A percentile compares a stretch with the other conserved stretches of the same genome.
Evolutionary conservation across 1,140 invertebrate species (phyloP).

Genomic region (Saxidomus purpurata): DNA sequence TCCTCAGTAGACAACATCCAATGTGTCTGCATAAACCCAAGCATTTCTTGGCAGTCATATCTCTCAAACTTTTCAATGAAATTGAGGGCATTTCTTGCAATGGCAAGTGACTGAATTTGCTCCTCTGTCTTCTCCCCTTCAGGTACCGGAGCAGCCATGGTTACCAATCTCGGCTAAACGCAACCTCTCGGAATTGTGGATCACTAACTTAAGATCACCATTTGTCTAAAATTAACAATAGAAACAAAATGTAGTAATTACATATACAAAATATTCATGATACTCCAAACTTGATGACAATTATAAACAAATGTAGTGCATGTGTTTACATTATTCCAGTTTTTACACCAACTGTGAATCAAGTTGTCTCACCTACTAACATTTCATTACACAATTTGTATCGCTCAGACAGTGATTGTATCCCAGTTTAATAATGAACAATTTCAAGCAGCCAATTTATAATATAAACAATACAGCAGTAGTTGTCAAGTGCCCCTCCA

Average conservation of each 20-base stretch:
- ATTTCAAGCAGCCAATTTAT: no score
- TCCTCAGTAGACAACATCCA: conserved; percentile 85
- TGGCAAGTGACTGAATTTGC: conserved; percentile 76
- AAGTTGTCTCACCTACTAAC: no score
- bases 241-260: not conserved
- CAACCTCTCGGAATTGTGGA: not conserved
- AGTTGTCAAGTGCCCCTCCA: no score
- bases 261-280: no score
- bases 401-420: no score
- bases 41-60: conserved; percentile 84
- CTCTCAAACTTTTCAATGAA: conserved; percentile 84
- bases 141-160: not conserved
- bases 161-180: not conserved
- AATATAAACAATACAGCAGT: no score
- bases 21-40: conserved; percentile 80
- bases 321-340: not conserved
- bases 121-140: conserved; percentile 56
- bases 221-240: not conserved
- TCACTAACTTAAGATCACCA: not conserved
- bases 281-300: not conserved
- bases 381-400: no score
- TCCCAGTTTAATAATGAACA: no score
- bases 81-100: conserved; percentile 73
- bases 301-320: not conserved
- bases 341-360: no score